A percentile compares a stretch with the other conserved stretches of the same genome.
These are phyloP conservation scores for Onychomys torridus DNA, from an alignment of 2,797 vertebrate species.

Conservation along the genomic window DNA sequence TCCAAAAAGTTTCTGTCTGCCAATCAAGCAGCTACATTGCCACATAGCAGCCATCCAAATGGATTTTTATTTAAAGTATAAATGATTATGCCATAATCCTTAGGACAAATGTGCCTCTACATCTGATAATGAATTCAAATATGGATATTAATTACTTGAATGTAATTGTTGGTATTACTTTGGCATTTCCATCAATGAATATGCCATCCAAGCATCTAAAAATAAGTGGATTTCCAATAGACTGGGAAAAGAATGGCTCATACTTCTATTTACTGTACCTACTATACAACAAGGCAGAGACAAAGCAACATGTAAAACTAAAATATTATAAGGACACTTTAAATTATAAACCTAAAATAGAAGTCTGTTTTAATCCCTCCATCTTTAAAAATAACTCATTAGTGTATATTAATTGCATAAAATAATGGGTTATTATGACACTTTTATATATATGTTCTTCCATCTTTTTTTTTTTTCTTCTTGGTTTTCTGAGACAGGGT, in stretches of 20 bases:
- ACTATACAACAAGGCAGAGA: constrained; percentile 65
- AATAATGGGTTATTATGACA: neutral
- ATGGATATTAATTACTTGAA: constrained; percentile 89
- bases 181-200: constrained; percentile 96
- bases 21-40: neutral
- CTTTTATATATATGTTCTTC: neutral
- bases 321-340: neutral
- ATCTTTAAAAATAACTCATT: neutral
- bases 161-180: constrained; percentile 93
- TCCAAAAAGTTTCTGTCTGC: neutral
- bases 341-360: neutral
- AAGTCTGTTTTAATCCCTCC: neutral
- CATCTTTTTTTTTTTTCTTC: neutral
- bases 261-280: constrained; percentile 94
- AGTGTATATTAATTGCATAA: neutral
- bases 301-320: constrained; percentile 38
- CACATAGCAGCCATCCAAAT: neutral
- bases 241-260: constrained; percentile 97
- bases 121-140: neutral
- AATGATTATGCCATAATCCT: neutral
- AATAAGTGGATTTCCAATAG: constrained; percentile 95
- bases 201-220: constrained; percentile 96
- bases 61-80: constrained; percentile 49
- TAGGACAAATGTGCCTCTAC: neutral
- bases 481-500: no score